Percentiles rank a stretch among this genome's conserved stretches.
Evolutionary conservation across 2,797 vertebrate species (phyloP).

Genomic region (Microcaecilia unicolor): DNA sequence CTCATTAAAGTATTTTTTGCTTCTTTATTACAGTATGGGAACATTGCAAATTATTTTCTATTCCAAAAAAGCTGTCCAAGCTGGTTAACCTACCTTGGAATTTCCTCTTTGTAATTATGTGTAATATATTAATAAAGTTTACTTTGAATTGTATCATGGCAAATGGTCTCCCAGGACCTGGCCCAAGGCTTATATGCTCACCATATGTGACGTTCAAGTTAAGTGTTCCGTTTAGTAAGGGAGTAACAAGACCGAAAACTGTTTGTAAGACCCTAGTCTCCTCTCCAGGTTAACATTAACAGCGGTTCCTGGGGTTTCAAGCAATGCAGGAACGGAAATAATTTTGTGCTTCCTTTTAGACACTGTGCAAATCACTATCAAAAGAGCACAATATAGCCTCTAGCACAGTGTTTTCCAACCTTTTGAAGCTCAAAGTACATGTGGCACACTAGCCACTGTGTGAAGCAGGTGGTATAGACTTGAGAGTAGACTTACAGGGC

Average conservation of each 20-base stretch:
- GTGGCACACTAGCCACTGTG: too few relatives aligned
- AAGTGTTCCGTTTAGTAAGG: constrained; percentile 9
- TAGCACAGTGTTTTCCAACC: too few relatives aligned
- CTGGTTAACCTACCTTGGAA: constrained; percentile 45
- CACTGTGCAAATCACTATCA: too few relatives aligned
- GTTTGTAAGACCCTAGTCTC: constrained; percentile 28
- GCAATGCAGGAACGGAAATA: too few relatives aligned
- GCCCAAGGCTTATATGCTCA: constrained; percentile 35
- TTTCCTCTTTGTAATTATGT: constrained; percentile 51
- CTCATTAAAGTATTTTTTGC: constrained; percentile 41
- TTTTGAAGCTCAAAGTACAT: too few relatives aligned
- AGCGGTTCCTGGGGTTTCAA: too few relatives aligned
- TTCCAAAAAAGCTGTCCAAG: constrained; percentile 36
- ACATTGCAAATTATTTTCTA: constrained; percentile 38
- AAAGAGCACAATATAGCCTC: too few relatives aligned
- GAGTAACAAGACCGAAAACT: constrained; percentile 26
- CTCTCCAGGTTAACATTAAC: constrained; percentile 36
- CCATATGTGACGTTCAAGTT: constrained; percentile 42
- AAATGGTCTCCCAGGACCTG: constrained; percentile 42
- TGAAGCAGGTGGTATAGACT: too few relatives aligned
- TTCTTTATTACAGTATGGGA: constrained; percentile 37
- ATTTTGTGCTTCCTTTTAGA: too few relatives aligned
- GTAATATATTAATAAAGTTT: constrained; percentile 56
- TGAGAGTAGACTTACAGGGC: too few relatives aligned
- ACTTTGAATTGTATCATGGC: constrained; percentile 48